These are phyloP conservation scores for Phalacrocorax brasilianus DNA, from an alignment of 2,113 vertebrate genomes.

Conservation along the genomic window DNA sequence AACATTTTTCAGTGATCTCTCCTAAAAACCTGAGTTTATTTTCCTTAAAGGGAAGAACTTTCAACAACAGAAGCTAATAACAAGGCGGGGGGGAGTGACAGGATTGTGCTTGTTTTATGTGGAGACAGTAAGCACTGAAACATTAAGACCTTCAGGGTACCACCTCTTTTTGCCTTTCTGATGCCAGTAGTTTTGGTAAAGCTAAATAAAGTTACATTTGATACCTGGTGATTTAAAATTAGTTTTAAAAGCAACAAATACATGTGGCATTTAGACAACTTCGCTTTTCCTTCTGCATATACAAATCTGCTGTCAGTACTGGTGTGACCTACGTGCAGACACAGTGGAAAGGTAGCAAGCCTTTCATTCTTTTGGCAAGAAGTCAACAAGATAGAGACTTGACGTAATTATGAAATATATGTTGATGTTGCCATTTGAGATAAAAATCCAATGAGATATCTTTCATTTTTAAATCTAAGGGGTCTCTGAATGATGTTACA, in stretches of 20 bases:
- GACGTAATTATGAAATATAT: background rate
- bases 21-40: constrained; percentile 2
- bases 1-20: background rate
- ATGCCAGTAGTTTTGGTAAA: background rate
- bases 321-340: background rate
- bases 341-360: background rate
- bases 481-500: background rate
- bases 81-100: background rate
- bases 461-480: background rate
- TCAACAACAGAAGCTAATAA: background rate
- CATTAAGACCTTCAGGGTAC: background rate
- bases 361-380: background rate
- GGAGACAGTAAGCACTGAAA: background rate
- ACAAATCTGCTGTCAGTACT: background rate
- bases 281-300: background rate
- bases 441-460: background rate
- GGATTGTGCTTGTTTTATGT: background rate
- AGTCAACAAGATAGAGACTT: background rate
- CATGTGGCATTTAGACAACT: background rate
- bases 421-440: background rate
- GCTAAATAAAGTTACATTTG: background rate
- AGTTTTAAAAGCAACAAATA: background rate
- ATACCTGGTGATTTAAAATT: background rate
- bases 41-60: constrained; percentile 11
- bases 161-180: background rate